Conservation (phyloP, 1,140 invertebrate genomes). For the Nautilus pompilius region DNA sequence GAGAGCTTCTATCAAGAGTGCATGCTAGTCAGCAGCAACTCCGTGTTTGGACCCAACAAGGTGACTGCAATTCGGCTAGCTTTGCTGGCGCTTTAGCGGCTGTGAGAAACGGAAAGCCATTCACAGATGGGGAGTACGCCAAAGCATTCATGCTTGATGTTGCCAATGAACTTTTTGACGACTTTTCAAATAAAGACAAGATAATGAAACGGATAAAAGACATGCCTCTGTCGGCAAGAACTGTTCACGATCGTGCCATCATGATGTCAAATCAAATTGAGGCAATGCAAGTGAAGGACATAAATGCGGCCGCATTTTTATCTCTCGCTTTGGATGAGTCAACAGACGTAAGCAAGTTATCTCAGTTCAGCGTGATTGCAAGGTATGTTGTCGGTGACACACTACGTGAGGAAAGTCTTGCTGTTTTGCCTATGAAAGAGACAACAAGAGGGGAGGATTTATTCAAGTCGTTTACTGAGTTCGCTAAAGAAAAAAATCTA, state of each 20-base stretch:
- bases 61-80: too few species aligned
- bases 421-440: not conserved
- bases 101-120: not conserved
- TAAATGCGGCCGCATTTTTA: not conserved
- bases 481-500: too few species aligned
- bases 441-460: not conserved
- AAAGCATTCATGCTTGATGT: not conserved
- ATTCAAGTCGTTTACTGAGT: not conserved
- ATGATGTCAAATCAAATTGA: not conserved
- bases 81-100: too few species aligned
- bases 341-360: not conserved
- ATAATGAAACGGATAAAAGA: not conserved
- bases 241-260: not conserved
- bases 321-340: not conserved
- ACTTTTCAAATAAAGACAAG: not conserved
- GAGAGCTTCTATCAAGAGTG: too few species aligned
- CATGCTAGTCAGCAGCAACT: too few species aligned
- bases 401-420: not conserved
- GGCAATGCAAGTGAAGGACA: not conserved
- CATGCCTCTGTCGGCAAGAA: not conserved
- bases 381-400: not conserved
- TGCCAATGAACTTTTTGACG: not conserved
- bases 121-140: not conserved
- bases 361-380: not conserved
- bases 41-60: too few species aligned